Percentiles rank a stretch among this genome's conserved stretches.
Conservation (phyloP, 2,113 vertebrate species). For the Mirza zaza region DNA sequence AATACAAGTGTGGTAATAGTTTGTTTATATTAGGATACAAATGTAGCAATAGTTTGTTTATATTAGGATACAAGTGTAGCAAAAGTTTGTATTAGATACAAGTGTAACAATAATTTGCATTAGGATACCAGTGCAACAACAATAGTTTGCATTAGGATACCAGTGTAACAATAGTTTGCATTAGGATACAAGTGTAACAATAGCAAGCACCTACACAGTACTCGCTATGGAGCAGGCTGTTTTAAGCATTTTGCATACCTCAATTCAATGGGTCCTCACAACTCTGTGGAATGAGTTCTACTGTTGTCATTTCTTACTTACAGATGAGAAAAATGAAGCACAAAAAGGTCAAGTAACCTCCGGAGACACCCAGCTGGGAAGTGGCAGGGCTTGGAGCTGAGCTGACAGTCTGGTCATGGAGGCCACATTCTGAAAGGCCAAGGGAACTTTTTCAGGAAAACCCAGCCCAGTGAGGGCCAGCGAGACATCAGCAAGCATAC, state of each 20-base stretch:
- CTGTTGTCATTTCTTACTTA: background rate
- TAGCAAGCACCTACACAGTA: fast-evolving
- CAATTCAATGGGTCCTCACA: background rate
- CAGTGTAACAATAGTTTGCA: too few species aligned
- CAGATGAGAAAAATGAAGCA: background rate
- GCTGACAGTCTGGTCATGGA: background rate
- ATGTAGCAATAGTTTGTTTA: too few species aligned
- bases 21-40: too few species aligned
- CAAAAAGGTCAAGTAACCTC: background rate
- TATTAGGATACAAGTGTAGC: too few species aligned
- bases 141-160: too few species aligned
- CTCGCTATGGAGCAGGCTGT: background rate
- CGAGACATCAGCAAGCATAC: background rate
- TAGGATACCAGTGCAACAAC: too few species aligned
- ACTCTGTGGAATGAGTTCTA: fast-evolving
- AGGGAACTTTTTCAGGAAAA: background rate
- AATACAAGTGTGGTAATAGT: too few species aligned
- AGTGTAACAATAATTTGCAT: too few species aligned
- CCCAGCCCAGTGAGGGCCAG: background rate
- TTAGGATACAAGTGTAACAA: fast-evolving
- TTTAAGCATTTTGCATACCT: background rate
- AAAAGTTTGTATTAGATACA: too few species aligned
- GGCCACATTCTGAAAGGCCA: background rate
- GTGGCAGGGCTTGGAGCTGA: background rate
- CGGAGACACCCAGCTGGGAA: background rate